Percentiles rank a stretch among this genome's conserved stretches.
phyloP scores from a whole-genome alignment of 2,113 vertebrate species.

The Pogona vitticeps region DNA sequence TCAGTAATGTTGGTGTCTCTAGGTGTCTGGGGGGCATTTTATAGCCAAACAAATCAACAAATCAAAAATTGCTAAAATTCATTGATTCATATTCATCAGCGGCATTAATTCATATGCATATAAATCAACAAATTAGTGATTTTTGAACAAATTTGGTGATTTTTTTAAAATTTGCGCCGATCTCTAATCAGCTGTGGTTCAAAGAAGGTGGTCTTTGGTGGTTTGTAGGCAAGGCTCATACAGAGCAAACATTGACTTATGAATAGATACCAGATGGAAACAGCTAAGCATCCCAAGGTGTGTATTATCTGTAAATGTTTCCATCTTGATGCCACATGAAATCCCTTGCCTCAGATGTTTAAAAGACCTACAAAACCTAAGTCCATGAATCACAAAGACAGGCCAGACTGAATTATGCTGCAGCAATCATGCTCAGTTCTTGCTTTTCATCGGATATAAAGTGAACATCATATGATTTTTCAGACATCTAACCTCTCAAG shows the following conservation, averaged over 20 bases:
- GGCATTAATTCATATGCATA: too few relatives aligned
- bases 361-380: background rate
- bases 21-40: too few relatives aligned
- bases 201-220: background rate
- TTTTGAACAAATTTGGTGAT: too few relatives aligned
- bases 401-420: background rate
- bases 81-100: too few relatives aligned
- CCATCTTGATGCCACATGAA: background rate
- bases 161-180: too few relatives aligned
- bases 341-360: rapidly evolving
- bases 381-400: rapidly evolving
- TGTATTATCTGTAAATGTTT: background rate
- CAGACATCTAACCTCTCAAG: constrained; percentile 1
- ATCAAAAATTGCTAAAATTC: too few relatives aligned
- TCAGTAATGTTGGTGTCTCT: too few relatives aligned
- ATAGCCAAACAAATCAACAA: too few relatives aligned
- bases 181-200: background rate
- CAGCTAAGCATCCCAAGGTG: background rate
- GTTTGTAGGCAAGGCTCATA: constrained; percentile 11
- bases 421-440: background rate
- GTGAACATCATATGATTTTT: background rate
- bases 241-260: background rate
- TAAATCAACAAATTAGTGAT: too few relatives aligned
- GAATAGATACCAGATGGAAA: background rate
- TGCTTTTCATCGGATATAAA: rapidly evolving